Percentiles rank a stretch among this genome's conserved stretches.
Conservation (phyloP, 2,888 invertebrate species). For the Ichneumon xanthorius region DNA sequence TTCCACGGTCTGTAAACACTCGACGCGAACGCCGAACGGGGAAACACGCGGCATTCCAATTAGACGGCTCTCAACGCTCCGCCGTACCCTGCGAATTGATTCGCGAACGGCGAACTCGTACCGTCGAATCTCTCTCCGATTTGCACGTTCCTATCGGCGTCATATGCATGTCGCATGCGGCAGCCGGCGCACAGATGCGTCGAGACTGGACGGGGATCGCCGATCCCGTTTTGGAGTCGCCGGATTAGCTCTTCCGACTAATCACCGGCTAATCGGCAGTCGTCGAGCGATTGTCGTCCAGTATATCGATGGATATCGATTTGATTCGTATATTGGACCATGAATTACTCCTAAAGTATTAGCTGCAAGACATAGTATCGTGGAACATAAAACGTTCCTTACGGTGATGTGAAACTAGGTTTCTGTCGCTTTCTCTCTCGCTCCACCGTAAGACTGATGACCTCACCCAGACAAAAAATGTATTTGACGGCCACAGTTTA, state of each 20-base stretch:
- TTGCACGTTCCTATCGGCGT: conserved; percentile 31
- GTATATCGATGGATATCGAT: not conserved
- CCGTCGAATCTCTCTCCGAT: conserved; percentile 40
- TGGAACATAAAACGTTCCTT: too few species aligned
- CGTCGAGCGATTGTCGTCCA: conserved; percentile 8
- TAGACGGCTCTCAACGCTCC: conserved; percentile 68
- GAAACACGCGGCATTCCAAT: conserved; percentile 74
- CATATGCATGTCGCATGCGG: not conserved
- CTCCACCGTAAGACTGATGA: too few species aligned
- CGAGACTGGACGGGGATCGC: not conserved
- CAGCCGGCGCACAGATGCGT: conserved; percentile 17
- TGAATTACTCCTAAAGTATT: too few species aligned
- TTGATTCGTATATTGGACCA: not conserved
- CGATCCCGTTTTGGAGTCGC: conserved; percentile 7
- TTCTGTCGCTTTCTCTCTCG: too few species aligned
- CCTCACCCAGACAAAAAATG: too few species aligned
- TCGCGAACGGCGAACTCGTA: conserved; percentile 51
- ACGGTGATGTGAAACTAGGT: too few species aligned
- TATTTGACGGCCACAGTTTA: too few species aligned
- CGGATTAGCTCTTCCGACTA: conserved; percentile 34
- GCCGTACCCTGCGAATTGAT: conserved; percentile 70
- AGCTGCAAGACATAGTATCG: too few species aligned
- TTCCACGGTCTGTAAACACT: not conserved
- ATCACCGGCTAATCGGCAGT: conserved; percentile 27
- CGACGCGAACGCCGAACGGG: conserved; percentile 33